These are phyloP conservation scores for Avahi laniger DNA, from an alignment of 2,797 vertebrate genomes.

Conservation along the genomic window DNA sequence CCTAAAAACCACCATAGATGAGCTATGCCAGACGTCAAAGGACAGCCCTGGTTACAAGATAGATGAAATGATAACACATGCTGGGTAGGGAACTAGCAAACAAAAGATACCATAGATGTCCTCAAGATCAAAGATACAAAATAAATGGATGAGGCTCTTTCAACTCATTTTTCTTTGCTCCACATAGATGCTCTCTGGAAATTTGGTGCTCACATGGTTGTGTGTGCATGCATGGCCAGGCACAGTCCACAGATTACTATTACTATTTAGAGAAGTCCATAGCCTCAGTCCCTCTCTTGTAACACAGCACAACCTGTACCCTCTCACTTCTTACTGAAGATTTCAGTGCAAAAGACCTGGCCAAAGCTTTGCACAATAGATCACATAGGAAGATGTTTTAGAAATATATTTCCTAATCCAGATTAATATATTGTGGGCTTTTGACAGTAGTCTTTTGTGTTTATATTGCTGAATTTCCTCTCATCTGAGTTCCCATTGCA, in stretches of 20 bases:
- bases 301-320: neutral
- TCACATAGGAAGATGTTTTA: neutral
- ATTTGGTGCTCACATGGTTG: neutral
- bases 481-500: neutral
- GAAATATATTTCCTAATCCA: neutral
- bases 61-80: neutral
- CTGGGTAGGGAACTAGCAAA: neutral
- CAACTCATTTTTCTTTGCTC: neutral
- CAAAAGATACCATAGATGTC: neutral
- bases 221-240: neutral
- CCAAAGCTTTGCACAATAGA: neutral
- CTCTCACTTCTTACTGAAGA: neutral
- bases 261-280: neutral
- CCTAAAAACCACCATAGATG: neutral
- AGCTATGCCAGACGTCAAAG: neutral
- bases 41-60: neutral
- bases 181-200: neutral
- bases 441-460: neutral
- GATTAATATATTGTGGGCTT: conserved; percentile 19
- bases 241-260: neutral
- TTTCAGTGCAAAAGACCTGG: neutral
- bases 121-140: neutral
- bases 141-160: neutral
- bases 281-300: neutral
- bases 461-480: conserved; percentile 33